phyloP scores from a whole-genome alignment of 2,888 invertebrate genomes.

The Ectemnius cavifrons region DNA sequence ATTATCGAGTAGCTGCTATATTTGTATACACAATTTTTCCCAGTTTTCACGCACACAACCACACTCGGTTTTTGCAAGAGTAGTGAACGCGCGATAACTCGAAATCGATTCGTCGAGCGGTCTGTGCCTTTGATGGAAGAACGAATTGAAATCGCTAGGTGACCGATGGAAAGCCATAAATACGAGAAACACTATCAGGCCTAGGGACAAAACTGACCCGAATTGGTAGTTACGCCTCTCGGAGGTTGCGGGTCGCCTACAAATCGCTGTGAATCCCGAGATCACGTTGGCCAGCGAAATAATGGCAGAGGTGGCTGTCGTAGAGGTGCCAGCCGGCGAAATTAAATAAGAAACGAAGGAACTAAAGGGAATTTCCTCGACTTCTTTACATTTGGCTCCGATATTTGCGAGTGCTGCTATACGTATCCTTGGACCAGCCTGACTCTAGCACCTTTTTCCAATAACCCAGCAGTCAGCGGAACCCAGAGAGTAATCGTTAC shows the following conservation, averaged over 20 bases:
- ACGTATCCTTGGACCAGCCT: constrained; percentile 7
- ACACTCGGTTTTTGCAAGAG: constrained; percentile 38
- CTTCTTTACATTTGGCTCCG: constrained; percentile 1
- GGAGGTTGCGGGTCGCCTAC: background rate
- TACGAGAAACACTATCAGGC: constrained; percentile 24
- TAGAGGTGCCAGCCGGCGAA: background rate
- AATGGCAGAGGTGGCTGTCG: background rate
- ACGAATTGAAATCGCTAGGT: constrained; percentile 53
- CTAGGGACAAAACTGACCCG: constrained; percentile 20
- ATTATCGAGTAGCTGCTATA: constrained; percentile 52
- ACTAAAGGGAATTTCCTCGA: constrained; percentile 4
- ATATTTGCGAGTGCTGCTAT: constrained; percentile 25
- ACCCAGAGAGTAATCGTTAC: constrained; percentile 53
- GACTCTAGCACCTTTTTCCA: constrained; percentile 47
- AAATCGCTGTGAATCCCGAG: background rate
- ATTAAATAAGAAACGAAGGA: constrained; percentile 10
- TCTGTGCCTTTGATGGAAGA: constrained; percentile 41
- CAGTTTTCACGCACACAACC: constrained; percentile 55
- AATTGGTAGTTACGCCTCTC: constrained; percentile 8
- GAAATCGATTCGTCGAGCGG: constrained; percentile 56
- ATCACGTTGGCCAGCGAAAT: background rate
- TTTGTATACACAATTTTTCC: constrained; percentile 68
- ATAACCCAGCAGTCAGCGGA: constrained; percentile 51
- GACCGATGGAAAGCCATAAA: constrained; percentile 38
- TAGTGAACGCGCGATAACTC: constrained; percentile 49